These are phyloP conservation scores for Drosophila eohydei DNA, from an alignment of 2,888 invertebrate genomes.

Conservation along the genomic window DNA sequence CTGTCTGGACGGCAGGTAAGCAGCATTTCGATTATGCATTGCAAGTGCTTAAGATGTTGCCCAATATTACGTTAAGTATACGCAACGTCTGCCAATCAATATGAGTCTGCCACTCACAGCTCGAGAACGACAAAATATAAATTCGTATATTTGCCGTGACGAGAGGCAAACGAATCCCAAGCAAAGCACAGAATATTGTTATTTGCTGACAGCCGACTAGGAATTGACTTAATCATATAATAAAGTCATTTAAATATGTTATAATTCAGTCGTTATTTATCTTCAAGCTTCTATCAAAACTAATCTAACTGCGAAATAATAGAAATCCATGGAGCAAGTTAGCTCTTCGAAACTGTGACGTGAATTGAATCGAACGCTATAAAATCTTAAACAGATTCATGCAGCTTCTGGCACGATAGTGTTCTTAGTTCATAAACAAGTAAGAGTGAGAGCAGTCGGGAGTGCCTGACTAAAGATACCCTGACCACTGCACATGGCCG, in stretches of 20 bases:
- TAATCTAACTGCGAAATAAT: neutral
- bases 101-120: slow-evolving; percentile 4
- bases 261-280: too few relatives aligned
- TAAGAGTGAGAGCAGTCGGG: neutral
- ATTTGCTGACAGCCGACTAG: neutral
- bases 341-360: neutral
- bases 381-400: neutral
- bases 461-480: neutral
- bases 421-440: neutral
- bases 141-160: neutral
- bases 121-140: neutral
- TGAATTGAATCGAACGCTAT: neutral
- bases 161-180: neutral
- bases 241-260: too few relatives aligned
- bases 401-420: neutral
- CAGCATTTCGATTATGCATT: slow-evolving; percentile 35
- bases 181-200: neutral
- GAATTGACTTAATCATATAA: neutral
- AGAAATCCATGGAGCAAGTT: neutral
- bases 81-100: slow-evolving; percentile 21
- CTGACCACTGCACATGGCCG: neutral
- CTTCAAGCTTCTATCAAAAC: neutral
- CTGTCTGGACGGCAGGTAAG: slow-evolving; percentile 8
- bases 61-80: slow-evolving; percentile 38
- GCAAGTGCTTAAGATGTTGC: slow-evolving; percentile 16